Evolutionary conservation across 2,888 invertebrate species (phyloP), one percentile per base, ranked within the genome.

Genomic region (Lochmaea crataegi): DNA sequence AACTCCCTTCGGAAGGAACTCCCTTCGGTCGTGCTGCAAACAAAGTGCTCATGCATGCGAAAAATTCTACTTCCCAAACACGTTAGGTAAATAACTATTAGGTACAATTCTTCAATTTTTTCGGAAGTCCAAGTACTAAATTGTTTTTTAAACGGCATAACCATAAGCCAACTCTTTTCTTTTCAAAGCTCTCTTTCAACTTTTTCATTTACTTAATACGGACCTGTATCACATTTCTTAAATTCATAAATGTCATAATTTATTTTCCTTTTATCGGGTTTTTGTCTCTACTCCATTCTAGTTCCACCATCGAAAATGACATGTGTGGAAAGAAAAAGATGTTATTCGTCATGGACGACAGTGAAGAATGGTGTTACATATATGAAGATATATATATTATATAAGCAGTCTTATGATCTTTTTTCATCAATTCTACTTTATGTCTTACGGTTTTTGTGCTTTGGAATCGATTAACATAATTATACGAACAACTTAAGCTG

Each of bases 201-300:
- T n/a, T n/a, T n/a, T n/a, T n/a, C n/a, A n/a, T n/a, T n/a, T n/a
- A n/a, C n/a, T 16, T 16, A 18, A 14, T 63, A 12, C 61, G 61
- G 18, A 3, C 16, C 61, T 63, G 61, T 11, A 11, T 63, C 1
- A 41, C 42, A n/a, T 42, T 42, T 63, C 42, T 6, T 41, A 16
- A 16, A 51, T 70, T 67, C 70, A 70, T 70, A 56, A 45, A 64
- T 18, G 63, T 38, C 45, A 65, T 67, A 74, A 74, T 74, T 71
- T 70, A 70, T 70, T 66, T 63, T 70, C 70, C 66, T 64, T 56
- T 70, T 70, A 70, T 73, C 66, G 61, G 14, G 22, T 68, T 68
- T 68, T 68, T 58, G 45, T 68, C 45, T 48, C 57, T 16, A 42
- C 68, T 68, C 60, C 68, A 68, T 68, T 60, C 48, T 48, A 42